Conservation (phyloP, 2,113 vertebrate species). For the Oenanthe oenanthe region DNA sequence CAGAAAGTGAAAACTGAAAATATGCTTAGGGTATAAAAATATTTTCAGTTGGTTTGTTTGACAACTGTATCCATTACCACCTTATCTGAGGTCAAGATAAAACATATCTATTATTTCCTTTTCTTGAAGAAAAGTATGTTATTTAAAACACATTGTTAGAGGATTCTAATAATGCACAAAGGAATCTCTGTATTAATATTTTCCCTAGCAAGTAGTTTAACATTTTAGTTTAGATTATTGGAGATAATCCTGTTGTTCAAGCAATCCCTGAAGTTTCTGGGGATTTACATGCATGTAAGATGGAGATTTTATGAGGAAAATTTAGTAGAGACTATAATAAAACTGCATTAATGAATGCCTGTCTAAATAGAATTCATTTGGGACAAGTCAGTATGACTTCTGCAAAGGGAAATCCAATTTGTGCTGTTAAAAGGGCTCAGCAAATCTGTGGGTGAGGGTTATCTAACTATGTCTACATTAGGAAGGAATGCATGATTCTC, state of each 20-base stretch:
- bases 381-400: not conserved
- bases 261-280: not conserved
- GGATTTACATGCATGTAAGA: not conserved
- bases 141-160: not conserved
- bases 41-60: not conserved
- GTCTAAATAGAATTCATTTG: not conserved
- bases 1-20: not conserved
- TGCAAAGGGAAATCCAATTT: not conserved
- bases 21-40: not conserved
- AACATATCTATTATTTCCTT: not conserved
- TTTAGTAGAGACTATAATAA: not conserved
- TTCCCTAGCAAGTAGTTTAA: not conserved
- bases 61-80: not conserved
- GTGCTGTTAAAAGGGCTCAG: not conserved
- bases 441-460: not conserved
- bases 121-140: not conserved
- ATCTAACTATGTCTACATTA: not conserved
- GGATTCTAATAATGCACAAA: not conserved
- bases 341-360: not conserved
- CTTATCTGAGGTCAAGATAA: not conserved
- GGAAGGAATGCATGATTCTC: not conserved
- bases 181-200: not conserved
- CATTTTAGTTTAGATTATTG: not conserved
- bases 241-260: conserved; percentile 1
- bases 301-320: not conserved